A percentile compares a stretch with the other conserved stretches of the same genome.
These are phyloP conservation scores for Perca fluviatilis DNA, from an alignment of 2,113 vertebrate genomes.

Conservation along the genomic window DNA sequence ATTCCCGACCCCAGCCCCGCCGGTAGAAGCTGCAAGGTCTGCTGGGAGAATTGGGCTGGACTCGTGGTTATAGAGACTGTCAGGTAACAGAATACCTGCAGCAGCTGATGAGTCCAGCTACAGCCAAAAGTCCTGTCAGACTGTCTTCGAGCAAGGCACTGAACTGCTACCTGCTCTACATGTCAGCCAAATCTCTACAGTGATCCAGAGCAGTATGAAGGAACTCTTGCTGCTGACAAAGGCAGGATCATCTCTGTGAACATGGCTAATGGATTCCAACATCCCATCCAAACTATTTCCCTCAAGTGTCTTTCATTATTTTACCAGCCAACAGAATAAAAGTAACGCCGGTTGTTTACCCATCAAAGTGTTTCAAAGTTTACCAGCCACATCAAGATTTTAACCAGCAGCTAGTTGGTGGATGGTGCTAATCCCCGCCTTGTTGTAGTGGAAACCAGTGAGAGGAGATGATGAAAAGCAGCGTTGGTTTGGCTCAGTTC, in stretches of 20 bases:
- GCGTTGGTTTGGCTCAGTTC: not conserved
- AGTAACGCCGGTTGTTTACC: not conserved
- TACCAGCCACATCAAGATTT: constrained; percentile 34
- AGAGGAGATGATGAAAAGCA: not conserved
- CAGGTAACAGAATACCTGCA: constrained; percentile 19
- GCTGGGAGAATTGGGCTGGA: not conserved
- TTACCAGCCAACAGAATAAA: not conserved
- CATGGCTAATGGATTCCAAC: not conserved
- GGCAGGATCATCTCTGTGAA: constrained; percentile 7
- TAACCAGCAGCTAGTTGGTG: constrained; percentile 11
- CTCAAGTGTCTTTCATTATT: not conserved
- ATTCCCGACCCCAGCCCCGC: constrained; percentile 90
- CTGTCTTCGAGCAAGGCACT: constrained; percentile 22
- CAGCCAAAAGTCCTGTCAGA: constrained; percentile 19
- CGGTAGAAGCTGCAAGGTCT: constrained; percentile 80
- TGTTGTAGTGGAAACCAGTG: not conserved
- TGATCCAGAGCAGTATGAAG: constrained; percentile 9
- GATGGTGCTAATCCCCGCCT: constrained; percentile 25
- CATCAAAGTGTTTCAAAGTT: constrained; percentile 4
- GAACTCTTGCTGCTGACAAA: constrained; percentile 21
- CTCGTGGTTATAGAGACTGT: constrained; percentile 5
- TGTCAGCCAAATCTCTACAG: constrained; percentile 13
- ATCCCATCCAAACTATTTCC: not conserved
- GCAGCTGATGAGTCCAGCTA: constrained; percentile 28
- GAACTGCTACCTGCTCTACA: constrained; percentile 18